A percentile compares a stretch with the other conserved stretches of the same genome.
Conservation (phyloP, 2,797 vertebrate genomes). For the Gephyroberyx darwinii region DNA sequence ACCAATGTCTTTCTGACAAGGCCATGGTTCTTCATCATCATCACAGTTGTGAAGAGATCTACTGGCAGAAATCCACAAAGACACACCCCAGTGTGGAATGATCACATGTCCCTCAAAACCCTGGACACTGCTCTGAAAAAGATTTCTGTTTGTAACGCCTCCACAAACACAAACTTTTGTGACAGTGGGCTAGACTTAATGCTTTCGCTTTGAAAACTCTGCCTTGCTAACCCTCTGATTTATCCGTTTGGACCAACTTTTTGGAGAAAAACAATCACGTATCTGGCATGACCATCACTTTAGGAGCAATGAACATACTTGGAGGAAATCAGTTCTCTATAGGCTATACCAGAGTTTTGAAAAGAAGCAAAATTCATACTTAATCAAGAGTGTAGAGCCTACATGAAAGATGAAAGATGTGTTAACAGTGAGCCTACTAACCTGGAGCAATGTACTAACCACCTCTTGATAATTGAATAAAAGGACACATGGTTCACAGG, state of each 20-base stretch:
- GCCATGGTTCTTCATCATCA: not conserved
- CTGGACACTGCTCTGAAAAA: slow-evolving; percentile 41
- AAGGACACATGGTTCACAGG: slow-evolving; percentile 17
- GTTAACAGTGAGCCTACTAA: not conserved
- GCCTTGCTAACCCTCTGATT: too few species aligned
- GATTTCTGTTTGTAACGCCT: slow-evolving; percentile 4
- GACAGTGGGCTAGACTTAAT: slow-evolving; percentile 6
- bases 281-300: not conserved
- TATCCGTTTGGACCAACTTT: slow-evolving; percentile 2
- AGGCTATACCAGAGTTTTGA: not conserved
- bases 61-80: slow-evolving; percentile 13
- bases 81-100: slow-evolving; percentile 41
- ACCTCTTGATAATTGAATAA: slow-evolving; percentile 15
- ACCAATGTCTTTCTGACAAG: not conserved
- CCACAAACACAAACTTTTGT: slow-evolving; percentile 13
- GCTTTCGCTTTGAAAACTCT: slow-evolving; percentile 9
- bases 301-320: not conserved
- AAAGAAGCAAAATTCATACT: not conserved
- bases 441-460: slow-evolving; percentile 16
- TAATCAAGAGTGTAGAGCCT: not conserved
- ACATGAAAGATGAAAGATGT: slow-evolving; percentile 2
- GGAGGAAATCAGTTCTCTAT: not conserved
- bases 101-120: slow-evolving; percentile 38
- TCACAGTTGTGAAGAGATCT: not conserved
- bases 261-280: not conserved